phyloP scores from a whole-genome alignment of 2,797 vertebrate species.

The Eremophila alpestris region DNA sequence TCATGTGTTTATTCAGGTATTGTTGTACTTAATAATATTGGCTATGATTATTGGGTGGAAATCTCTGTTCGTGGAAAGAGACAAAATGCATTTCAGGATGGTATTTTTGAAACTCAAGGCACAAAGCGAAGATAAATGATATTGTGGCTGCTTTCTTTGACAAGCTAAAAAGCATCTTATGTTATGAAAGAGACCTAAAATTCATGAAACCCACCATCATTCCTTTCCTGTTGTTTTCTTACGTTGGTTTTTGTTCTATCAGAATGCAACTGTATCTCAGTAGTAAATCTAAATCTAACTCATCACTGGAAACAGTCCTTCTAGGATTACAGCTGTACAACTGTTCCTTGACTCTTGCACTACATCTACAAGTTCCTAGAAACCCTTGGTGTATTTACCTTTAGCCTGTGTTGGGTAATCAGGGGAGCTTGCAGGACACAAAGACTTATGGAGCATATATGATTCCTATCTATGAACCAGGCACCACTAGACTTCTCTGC shows the following conservation, averaged over 20 bases:
- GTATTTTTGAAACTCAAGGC: not conserved
- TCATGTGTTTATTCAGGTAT: not conserved
- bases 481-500: not conserved
- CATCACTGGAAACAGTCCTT: not conserved
- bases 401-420: not conserved
- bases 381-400: not conserved
- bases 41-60: not conserved
- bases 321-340: not conserved
- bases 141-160: not conserved
- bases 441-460: not conserved
- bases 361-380: slow-evolving; percentile 2
- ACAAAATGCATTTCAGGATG: not conserved
- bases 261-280: not conserved
- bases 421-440: not conserved
- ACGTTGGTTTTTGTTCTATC: not conserved
- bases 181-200: not conserved
- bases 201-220: not conserved
- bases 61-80: not conserved
- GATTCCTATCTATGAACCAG: not conserved
- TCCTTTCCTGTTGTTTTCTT: not conserved
- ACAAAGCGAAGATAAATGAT: not conserved
- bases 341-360: not conserved
- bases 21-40: not conserved
- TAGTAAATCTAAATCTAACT: not conserved
- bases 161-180: not conserved